Conservation (phyloP, 1,140 invertebrate genomes). For the Drosophila leontia region DNA sequence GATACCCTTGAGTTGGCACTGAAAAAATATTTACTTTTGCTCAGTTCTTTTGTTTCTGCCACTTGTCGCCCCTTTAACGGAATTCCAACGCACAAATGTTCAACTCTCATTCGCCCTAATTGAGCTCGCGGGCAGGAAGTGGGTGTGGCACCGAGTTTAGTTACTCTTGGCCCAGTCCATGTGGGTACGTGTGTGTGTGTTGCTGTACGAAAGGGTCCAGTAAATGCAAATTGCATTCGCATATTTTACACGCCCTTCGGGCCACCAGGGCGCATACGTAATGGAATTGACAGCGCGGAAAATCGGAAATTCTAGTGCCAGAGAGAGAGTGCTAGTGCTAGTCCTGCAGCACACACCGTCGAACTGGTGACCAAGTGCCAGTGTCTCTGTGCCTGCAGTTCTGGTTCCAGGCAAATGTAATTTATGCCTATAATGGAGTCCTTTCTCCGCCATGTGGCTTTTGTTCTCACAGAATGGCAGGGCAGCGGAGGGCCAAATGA, state of each 20-base stretch:
- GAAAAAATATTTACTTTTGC: constrained; percentile 72
- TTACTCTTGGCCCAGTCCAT: constrained; percentile 27
- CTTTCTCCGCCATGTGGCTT: constrained; percentile 36
- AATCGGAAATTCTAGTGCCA: constrained; percentile 64
- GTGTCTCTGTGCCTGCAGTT: constrained; percentile 11
- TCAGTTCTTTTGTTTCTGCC: constrained; percentile 20
- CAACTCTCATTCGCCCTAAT: constrained; percentile 36
- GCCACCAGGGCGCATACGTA: constrained; percentile 58
- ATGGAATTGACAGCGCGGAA: constrained; percentile 66
- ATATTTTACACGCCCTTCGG: constrained; percentile 53
- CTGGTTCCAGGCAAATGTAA: constrained; percentile 49
- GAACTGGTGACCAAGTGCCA: constrained; percentile 30
- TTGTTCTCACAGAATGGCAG: constrained; percentile 22
- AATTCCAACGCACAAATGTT: constrained; percentile 25
- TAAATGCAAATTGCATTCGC: constrained; percentile 67
- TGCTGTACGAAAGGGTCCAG: constrained; percentile 10
- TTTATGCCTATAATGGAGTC: constrained; percentile 65
- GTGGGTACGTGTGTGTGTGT: constrained; percentile 7
- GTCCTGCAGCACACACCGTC: constrained; percentile 25
- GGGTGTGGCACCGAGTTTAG: constrained; percentile 38
- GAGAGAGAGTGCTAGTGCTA: background rate
- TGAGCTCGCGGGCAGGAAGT: constrained; percentile 14
- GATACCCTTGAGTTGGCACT: constrained; percentile 80
- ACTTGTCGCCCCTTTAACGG: constrained; percentile 11
- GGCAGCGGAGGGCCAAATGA: constrained; percentile 4